Evolutionary conservation across 2,888 invertebrate genomes (phyloP).

Genomic region (Drosophila mimetica): DNA sequence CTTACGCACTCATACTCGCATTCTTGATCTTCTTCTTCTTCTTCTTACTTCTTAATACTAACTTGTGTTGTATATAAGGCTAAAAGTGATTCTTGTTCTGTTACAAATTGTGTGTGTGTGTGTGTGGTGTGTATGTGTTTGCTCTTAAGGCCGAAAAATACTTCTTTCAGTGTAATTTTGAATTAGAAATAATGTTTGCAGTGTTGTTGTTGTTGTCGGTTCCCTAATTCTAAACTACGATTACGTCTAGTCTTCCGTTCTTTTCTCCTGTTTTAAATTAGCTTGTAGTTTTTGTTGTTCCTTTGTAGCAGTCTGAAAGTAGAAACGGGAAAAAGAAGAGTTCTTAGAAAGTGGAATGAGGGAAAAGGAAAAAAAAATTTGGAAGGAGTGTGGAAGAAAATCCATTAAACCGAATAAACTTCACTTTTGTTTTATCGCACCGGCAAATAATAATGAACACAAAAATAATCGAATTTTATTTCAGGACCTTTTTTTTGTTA

Average conservation of each 20-base stretch:
- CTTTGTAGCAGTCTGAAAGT: slow-evolving; percentile 65
- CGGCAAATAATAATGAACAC: no score
- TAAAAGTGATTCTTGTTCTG: slow-evolving; percentile 60
- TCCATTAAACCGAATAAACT: no score
- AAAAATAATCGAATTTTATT: background rate
- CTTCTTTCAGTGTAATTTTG: slow-evolving; percentile 44
- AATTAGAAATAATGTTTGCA: slow-evolving; percentile 22
- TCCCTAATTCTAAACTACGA: slow-evolving; percentile 27
- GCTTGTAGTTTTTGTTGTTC: slow-evolving; percentile 58
- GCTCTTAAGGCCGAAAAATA: slow-evolving; percentile 48
- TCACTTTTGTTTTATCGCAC: no score
- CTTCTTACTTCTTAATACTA: slow-evolving; percentile 46
- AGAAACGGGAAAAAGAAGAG: background rate
- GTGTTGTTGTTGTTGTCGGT: slow-evolving; percentile 24
- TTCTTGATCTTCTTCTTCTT: slow-evolving; percentile 14
- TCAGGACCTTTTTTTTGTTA: no score
- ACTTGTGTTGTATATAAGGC: slow-evolving; percentile 67
- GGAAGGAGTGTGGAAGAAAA: no score
- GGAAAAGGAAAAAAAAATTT: background rate
- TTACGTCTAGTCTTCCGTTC: slow-evolving; percentile 71
- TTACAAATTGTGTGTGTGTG: slow-evolving; percentile 8
- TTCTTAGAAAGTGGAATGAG: background rate
- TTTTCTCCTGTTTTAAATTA: slow-evolving; percentile 64
- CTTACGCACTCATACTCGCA: slow-evolving; percentile 30
- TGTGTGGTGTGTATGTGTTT: slow-evolving; percentile 16